Evolutionary conservation across 2,888 invertebrate species (phyloP).

Genomic region (Apomyelois bistriatella): DNA sequence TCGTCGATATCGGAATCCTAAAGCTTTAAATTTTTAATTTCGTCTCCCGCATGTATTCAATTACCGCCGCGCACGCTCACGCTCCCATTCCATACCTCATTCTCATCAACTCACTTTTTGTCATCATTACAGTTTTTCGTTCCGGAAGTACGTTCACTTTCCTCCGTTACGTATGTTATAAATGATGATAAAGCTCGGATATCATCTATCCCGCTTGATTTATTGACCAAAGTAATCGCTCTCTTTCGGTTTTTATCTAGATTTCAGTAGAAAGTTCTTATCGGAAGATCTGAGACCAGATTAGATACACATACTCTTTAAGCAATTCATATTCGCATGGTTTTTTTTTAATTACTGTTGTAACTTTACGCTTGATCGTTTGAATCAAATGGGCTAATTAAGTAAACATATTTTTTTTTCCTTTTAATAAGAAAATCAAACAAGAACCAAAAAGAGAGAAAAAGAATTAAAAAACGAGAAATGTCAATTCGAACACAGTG

Average conservation of each 20-base stretch:
- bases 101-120: slow-evolving; percentile 13
- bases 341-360: too few relatives aligned
- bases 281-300: neutral
- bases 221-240: neutral
- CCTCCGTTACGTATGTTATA: slow-evolving; percentile 9
- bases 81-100: slow-evolving; percentile 1
- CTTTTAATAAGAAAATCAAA: too few relatives aligned
- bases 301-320: too few relatives aligned
- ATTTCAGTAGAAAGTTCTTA: neutral
- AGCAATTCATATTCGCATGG: too few relatives aligned
- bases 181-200: slow-evolving; percentile 12
- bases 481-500: too few relatives aligned
- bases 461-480: too few relatives aligned
- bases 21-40: neutral
- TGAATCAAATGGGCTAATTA: too few relatives aligned
- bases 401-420: too few relatives aligned
- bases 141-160: slow-evolving; percentile 17
- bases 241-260: neutral
- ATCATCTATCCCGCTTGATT: slow-evolving; percentile 3
- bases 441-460: too few relatives aligned
- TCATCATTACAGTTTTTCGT: slow-evolving; percentile 15
- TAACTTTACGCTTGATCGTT: too few relatives aligned
- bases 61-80: neutral
- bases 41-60: slow-evolving; percentile 1
- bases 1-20: neutral